These are phyloP conservation scores for Coremacera marginata DNA, from an alignment of 2,888 invertebrate genomes.

Conservation along the genomic window DNA sequence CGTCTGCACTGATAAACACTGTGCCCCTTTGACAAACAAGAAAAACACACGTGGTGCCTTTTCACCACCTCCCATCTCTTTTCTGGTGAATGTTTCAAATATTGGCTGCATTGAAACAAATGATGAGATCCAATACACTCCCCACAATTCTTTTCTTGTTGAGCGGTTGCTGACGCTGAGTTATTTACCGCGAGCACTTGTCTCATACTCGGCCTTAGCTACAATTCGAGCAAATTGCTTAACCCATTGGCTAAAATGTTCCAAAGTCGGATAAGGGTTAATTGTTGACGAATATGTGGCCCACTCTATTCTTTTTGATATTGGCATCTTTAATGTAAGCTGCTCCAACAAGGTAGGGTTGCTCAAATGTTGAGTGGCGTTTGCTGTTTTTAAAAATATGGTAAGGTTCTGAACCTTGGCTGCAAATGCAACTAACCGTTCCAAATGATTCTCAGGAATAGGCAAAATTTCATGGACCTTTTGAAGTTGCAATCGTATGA, in stretches of 20 bases:
- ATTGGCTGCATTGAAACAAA: neutral
- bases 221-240: neutral
- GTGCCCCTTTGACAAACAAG: too few species aligned
- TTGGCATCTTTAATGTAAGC: neutral
- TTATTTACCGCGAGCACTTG: neutral
- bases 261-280: neutral
- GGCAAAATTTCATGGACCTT: neutral
- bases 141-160: neutral
- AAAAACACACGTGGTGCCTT: too few species aligned
- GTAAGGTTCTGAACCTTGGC: too few species aligned
- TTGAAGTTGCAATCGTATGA: constrained; percentile 1
- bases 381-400: too few species aligned
- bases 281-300: neutral
- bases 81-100: neutral
- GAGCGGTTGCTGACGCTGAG: neutral
- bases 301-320: neutral
- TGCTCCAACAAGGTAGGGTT: constrained; percentile 11
- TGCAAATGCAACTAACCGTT: too few species aligned
- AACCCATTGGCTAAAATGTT: neutral
- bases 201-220: neutral
- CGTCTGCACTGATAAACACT: too few species aligned
- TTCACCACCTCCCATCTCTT: neutral
- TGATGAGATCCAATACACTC: neutral
- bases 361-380: constrained; percentile 2
- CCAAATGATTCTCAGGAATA: constrained; percentile 9